Conservation (phyloP, 1,140 invertebrate species). For the Plodia interpunctella region DNA sequence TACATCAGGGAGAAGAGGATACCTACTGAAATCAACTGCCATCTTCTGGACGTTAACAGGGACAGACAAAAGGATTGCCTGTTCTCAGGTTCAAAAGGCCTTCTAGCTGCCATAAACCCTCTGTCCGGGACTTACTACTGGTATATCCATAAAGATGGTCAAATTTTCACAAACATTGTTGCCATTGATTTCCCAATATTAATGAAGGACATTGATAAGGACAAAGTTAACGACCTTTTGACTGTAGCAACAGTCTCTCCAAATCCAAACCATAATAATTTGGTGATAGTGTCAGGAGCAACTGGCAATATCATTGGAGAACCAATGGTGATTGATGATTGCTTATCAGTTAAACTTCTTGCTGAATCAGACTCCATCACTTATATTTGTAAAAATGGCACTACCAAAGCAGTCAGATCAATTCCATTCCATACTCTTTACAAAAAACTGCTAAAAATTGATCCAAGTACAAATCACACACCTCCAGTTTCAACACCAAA, state of each 20-base stretch:
- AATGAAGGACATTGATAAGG: constrained; percentile 84
- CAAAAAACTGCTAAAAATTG: constrained; percentile 47
- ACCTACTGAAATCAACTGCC: constrained; percentile 83
- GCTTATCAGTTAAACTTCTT: constrained; percentile 63
- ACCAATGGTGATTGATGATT: constrained; percentile 72
- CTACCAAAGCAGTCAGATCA: constrained; percentile 52
- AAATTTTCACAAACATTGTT: constrained; percentile 70
- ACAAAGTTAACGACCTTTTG: constrained; percentile 83
- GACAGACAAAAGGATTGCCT: constrained; percentile 85
- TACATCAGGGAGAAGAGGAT: constrained; percentile 79
- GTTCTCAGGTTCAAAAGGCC: constrained; percentile 81
- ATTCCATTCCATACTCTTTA: constrained; percentile 42
- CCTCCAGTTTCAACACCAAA: constrained; percentile 40
- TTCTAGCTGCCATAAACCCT: constrained; percentile 83
- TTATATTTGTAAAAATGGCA: constrained; percentile 75
- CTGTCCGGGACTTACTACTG: constrained; percentile 82
- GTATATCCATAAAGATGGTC: constrained; percentile 78
- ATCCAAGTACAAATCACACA: constrained; percentile 64
- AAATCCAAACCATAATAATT: constrained; percentile 76
- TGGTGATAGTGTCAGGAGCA: constrained; percentile 81
- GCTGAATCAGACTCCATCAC: constrained; percentile 53
- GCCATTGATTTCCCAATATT: constrained; percentile 82
- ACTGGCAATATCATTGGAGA: constrained; percentile 79
- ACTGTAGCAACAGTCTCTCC: constrained; percentile 75
- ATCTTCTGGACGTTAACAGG: constrained; percentile 82